These are phyloP conservation scores for Lamprologus callipterus DNA, from an alignment of 2,113 vertebrate genomes.

Conservation along the genomic window DNA sequence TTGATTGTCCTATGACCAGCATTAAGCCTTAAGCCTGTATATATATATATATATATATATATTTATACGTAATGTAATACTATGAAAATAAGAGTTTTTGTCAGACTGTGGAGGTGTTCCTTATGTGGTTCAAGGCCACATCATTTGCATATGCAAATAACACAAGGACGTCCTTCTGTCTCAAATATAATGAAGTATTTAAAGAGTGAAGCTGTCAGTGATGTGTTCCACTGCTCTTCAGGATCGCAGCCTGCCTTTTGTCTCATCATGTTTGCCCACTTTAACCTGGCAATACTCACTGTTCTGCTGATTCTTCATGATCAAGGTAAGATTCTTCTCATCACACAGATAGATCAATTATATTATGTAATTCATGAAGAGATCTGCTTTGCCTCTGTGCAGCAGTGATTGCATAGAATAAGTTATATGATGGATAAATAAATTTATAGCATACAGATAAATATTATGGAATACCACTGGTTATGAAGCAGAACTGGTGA, in stretches of 20 bases:
- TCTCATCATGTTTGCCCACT: slow-evolving; percentile 16
- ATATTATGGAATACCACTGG: background rate
- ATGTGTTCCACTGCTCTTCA: background rate
- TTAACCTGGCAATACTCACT: background rate
- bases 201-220: background rate
- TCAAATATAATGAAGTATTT: background rate
- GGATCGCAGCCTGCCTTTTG: background rate
- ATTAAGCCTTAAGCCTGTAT: too few species aligned
- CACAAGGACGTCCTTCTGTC: background rate
- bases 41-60: too few species aligned
- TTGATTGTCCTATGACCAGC: fast-evolving
- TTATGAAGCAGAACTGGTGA: background rate
- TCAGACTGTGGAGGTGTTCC: background rate
- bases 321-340: slow-evolving; percentile 26
- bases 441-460: background rate
- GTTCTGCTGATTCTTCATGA: background rate
- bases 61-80: fast-evolving
- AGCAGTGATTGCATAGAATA: background rate
- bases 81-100: background rate
- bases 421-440: background rate
- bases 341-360: background rate
- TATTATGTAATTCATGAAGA: background rate
- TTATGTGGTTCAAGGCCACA: background rate
- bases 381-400: background rate
- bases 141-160: background rate